phyloP scores from a whole-genome alignment of 2,113 vertebrate genomes.

The Salvelinus fontinalis region DNA sequence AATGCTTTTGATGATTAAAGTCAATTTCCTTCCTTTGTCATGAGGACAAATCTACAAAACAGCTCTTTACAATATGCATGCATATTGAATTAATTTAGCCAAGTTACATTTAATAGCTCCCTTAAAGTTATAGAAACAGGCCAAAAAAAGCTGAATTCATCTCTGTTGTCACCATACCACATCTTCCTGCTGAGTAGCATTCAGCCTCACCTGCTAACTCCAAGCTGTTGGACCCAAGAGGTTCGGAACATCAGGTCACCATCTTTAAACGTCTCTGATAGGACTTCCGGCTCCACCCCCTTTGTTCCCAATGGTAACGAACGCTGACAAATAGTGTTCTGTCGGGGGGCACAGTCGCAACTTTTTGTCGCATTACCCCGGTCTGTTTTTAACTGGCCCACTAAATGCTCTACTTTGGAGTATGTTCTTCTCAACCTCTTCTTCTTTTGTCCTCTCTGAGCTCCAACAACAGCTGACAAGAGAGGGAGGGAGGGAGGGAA shows the following conservation, averaged over 20 bases:
- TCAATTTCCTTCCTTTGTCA: too few relatives aligned
- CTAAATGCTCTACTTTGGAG: constrained; percentile 51
- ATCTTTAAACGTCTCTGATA: neutral
- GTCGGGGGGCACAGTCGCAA: neutral
- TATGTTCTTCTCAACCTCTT: neutral
- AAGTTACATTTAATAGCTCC: too few relatives aligned
- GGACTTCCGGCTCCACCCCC: neutral
- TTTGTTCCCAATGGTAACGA: neutral
- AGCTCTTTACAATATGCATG: too few relatives aligned
- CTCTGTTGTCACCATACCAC: too few relatives aligned
- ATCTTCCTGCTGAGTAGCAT: constrained; percentile 9
- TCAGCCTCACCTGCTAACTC: neutral
- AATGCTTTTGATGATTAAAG: too few relatives aligned
- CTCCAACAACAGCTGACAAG: neutral
- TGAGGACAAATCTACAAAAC: too few relatives aligned
- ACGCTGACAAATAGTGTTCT: constrained; percentile 13
- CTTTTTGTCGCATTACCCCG: constrained; percentile 10
- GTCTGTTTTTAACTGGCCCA: constrained; percentile 37
- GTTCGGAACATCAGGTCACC: neutral
- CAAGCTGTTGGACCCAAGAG: neutral
- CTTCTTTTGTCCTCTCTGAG: neutral
- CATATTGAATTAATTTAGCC: too few relatives aligned
- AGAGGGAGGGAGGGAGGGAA: neutral
- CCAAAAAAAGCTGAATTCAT: too few relatives aligned
- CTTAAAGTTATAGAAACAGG: too few relatives aligned